Base-by-base conservation (phyloP, 2,888 invertebrate species). In the Ametastegia equiseti region DNA sequence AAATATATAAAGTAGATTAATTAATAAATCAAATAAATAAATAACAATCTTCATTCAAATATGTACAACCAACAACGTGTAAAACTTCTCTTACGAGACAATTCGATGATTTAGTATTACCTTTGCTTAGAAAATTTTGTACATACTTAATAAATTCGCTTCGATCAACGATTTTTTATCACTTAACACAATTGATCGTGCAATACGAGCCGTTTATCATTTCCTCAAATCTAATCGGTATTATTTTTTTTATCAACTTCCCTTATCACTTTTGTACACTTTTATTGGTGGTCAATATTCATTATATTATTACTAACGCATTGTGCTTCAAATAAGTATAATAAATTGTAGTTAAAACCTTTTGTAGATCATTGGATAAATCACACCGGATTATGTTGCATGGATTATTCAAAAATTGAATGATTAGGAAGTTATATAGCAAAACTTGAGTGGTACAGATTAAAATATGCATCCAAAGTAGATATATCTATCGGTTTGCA, bases 201-300 rank as follows among this genome's bases (percentile, higher is more conserved):
- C n/a, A n/a, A n/a, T n/a, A n/a, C n/a, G n/a, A n/a, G n/a, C 11
- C 47, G n/a, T 45, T 15, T n/a, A 45, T 30, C 27, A 23, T 13
- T 71, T 71, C 45, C 47, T 47, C 13, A 71, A 47, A 71, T 45
- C 45, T 71, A 47, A 71, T 47, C 47, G 9, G 9, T 45, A 71
- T 47, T 27, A 47, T n/a, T 71, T 15, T 30, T 23, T 45, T n/a
- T 19, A 15, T 54, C 9, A 23, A 42, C 71, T 45, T n/a, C 47
- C 23, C n/a, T 47, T 15, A 36, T 36, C 39, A 11, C 23, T 67
- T 19, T 67, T 2, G 30, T 71, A 71, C 71, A 71, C 27, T 45
- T 42, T 45, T 69, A 42, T 45, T 27, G 69, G 11, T 30, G 30
- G 15, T 71, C 23, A n/a, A 15, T 47, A 30, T 30, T 13, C 30